A percentile compares a stretch with the other conserved stretches of the same genome.
phyloP scores from a whole-genome alignment of 30 jellyfish, hydroid and myxozoan species.

The Aurelia aurita region DNA sequence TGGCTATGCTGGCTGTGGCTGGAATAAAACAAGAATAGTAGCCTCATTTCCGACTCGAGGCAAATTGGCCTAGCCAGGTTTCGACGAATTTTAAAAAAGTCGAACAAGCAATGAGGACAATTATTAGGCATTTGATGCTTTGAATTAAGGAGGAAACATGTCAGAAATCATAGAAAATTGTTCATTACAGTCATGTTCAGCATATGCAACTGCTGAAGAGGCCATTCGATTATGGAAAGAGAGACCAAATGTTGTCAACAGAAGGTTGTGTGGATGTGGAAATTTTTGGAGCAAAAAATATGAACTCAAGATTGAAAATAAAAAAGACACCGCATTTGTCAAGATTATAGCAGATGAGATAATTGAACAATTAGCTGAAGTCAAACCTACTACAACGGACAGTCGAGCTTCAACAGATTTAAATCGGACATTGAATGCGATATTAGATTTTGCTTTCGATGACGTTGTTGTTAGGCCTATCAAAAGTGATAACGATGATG shows the following conservation, averaged over 20 bases:
- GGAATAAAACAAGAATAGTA: too few relatives aligned
- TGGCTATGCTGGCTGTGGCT: too few relatives aligned
- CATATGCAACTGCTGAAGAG: slow-evolving; percentile 49
- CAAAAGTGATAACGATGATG: not conserved
- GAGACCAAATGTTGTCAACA: slow-evolving; percentile 86
- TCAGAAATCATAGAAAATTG: not conserved
- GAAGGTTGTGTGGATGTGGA: slow-evolving; percentile 86
- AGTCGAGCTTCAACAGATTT: not conserved
- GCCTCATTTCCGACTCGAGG: too few relatives aligned
- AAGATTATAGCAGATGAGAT: not conserved
- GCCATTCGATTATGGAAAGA: slow-evolving; percentile 82
- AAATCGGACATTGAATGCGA: not conserved
- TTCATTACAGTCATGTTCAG: slow-evolving; percentile 12
- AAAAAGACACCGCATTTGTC: not conserved
- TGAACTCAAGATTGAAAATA: too few relatives aligned
- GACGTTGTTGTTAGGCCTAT: not conserved
- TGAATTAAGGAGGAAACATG: not conserved
- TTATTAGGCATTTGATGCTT: too few relatives aligned
- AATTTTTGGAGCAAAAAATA: slow-evolving; percentile 12
- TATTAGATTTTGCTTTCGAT: not conserved
- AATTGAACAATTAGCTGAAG: not conserved
- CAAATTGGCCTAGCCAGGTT: too few relatives aligned
- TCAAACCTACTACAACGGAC: not conserved
- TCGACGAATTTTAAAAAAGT: too few relatives aligned
- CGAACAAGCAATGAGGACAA: too few relatives aligned